Evolutionary conservation across 2,113 vertebrate genomes (phyloP).

Genomic region (Psettodes erumei): DNA sequence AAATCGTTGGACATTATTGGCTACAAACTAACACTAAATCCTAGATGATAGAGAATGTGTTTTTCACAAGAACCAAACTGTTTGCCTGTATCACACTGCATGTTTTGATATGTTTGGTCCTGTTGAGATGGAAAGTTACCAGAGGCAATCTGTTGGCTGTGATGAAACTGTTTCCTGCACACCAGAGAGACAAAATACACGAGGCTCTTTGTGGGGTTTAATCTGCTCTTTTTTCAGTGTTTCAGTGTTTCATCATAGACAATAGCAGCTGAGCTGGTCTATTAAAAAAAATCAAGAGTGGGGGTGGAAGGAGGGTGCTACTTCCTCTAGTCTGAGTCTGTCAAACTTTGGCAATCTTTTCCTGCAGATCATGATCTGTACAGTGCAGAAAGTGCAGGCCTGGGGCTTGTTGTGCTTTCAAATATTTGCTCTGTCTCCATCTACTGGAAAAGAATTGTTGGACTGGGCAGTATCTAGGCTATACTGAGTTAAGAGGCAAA

Average conservation of each 20-base stretch:
- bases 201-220: conserved; percentile 7
- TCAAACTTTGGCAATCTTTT: conserved; percentile 21
- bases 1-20: background rate
- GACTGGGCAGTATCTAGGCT: conserved; percentile 67
- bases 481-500: conserved; percentile 66
- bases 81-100: background rate
- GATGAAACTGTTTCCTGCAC: conserved; percentile 47
- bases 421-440: conserved; percentile 75
- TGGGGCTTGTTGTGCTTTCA: conserved; percentile 35
- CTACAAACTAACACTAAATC: background rate
- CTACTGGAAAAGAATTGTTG: conserved; percentile 62
- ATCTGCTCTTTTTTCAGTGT: conserved; percentile 1
- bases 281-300: conserved; percentile 12
- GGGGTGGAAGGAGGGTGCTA: background rate
- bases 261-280: background rate
- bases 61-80: background rate
- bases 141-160: conserved; percentile 38
- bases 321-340: conserved; percentile 17
- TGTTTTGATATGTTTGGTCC: background rate
- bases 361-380: conserved; percentile 19
- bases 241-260: too few relatives aligned
- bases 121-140: conserved; percentile 51
- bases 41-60: background rate
- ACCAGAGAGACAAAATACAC: background rate
- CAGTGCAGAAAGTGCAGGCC: conserved; percentile 21